Conservation (phyloP, 2,113 vertebrate species). For the Haemorhous mexicanus region DNA sequence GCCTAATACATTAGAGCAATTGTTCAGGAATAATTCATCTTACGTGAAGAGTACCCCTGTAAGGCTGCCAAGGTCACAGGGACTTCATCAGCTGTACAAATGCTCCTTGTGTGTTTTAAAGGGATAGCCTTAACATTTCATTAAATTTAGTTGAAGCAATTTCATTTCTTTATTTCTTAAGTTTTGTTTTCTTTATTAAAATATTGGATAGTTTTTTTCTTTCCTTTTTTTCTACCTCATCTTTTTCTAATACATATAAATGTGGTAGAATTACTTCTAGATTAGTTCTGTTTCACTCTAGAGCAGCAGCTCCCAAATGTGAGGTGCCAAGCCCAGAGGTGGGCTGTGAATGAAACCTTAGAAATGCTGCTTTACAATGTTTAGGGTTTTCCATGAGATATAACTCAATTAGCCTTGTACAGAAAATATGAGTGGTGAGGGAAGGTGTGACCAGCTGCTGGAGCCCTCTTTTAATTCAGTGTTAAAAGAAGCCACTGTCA, state of each 20-base stretch:
- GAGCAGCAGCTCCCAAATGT: background rate
- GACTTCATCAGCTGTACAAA: conserved; percentile 47
- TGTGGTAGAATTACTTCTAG: background rate
- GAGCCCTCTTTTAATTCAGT: background rate
- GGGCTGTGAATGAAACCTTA: background rate
- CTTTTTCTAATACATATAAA: background rate
- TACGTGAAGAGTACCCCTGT: conserved; percentile 62
- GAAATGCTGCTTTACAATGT: background rate
- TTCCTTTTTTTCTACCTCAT: background rate
- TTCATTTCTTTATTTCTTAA: background rate
- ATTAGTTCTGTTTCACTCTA: background rate
- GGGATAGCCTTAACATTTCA: background rate
- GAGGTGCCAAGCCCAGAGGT: background rate
- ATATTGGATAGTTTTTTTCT: too few species aligned
- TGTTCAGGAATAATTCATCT: conserved; percentile 68
- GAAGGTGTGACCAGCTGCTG: background rate
- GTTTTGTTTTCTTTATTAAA: background rate
- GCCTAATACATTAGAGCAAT: conserved; percentile 63
- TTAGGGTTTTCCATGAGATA: background rate
- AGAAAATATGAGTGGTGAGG: background rate
- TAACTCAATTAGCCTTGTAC: background rate
- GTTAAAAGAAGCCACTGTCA: background rate
- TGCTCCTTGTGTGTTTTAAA: conserved; percentile 43
- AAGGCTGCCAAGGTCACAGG: conserved; percentile 59
- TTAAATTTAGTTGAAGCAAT: background rate